Base-by-base conservation (phyloP, 2,113 vertebrate species). In the Sapayoa aenigma region DNA sequence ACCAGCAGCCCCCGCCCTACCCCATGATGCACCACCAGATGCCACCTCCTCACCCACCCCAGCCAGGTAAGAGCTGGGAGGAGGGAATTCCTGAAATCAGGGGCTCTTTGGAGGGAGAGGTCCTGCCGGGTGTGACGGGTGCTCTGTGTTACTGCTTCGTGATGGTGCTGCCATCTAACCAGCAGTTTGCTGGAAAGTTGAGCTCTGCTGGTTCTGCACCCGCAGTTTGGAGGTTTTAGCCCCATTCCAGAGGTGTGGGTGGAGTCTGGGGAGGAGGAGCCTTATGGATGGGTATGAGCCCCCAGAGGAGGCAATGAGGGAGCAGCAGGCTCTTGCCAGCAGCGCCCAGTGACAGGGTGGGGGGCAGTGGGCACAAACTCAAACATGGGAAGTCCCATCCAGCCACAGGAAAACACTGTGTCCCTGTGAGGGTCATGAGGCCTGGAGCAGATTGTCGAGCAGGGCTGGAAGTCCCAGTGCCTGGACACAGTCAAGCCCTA, bases 11-110 rank as follows among this genome's bases (percentile, higher is more conserved):
- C 7, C 98, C 99, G 0, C 98, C 98, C 6, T 99, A 98, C 93
- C 98, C 99, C 4, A 97, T 98, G 28, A 98, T 99, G 98, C 99
- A 99, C 89, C 99, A 99, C 95, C 98, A 98, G 25, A 99, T 99
- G 98, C 99, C 98, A 11, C 98, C 99, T 1, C 99, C 99, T 92
- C 99, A 99, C 95, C 98, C 98, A 0, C 97, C 98, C 7, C 99
- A 98, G 94, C 98, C 99, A 97, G 99, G 99, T n/a, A n/a, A n/a
- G n/a, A n/a, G n/a, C n/a, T n/a, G n/a, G n/a, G n/a, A n/a, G n/a
- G n/a, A n/a, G n/a, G n/a, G n/a, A n/a, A n/a, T n/a, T n/a, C n/a
- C n/a, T n/a, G n/a, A n/a, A n/a, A n/a, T n/a, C n/a, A n/a, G n/a
- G n/a, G n/a, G n/a, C n/a, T n/a, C n/a, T n/a, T n/a, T n/a, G n/a